Evolutionary conservation across 1,140 invertebrate genomes (phyloP).

Genomic region (Hycleus phaleratus): DNA sequence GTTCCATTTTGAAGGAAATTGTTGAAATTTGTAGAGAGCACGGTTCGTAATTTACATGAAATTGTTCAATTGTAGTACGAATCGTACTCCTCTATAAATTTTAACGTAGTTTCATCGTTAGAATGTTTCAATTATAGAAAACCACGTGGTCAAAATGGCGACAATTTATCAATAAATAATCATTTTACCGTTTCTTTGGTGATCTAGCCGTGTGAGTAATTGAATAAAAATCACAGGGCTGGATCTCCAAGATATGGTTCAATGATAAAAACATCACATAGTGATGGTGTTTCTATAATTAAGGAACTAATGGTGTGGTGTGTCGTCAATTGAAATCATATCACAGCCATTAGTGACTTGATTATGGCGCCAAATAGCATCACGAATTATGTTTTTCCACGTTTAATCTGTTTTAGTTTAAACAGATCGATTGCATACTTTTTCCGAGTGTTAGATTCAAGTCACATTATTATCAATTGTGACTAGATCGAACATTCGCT

Average conservation of each 20-base stretch:
- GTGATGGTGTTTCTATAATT: conserved; percentile 14
- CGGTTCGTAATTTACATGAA: conserved; percentile 8
- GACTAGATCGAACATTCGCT: conserved; percentile 43
- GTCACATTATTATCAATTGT: conserved; percentile 35
- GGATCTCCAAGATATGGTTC: conserved; percentile 29
- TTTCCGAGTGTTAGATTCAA: conserved; percentile 36
- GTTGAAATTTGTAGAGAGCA: conserved; percentile 12
- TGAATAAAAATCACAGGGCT: conserved; percentile 28
- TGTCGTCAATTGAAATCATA: conserved; percentile 32
- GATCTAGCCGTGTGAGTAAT: conserved; percentile 41
- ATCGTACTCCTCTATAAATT: conserved; percentile 21
- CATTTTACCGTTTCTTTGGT: conserved; percentile 35
- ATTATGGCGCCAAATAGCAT: conserved; percentile 9
- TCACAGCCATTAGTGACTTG: conserved; percentile 42
- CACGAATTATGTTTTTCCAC: not conserved
- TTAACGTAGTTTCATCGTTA: not conserved
- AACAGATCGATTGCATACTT: conserved; percentile 20
- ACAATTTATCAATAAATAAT: too few relatives aligned
- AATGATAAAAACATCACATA: not conserved
- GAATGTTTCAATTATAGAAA: not conserved
- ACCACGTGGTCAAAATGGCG: not conserved
- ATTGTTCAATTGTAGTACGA: conserved; percentile 22
- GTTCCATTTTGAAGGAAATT: not conserved
- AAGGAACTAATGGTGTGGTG: conserved; percentile 39
- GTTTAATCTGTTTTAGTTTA: not conserved